Base-by-base conservation (phyloP, 2,113 vertebrate species). In the Hippocampus comes region DNA sequence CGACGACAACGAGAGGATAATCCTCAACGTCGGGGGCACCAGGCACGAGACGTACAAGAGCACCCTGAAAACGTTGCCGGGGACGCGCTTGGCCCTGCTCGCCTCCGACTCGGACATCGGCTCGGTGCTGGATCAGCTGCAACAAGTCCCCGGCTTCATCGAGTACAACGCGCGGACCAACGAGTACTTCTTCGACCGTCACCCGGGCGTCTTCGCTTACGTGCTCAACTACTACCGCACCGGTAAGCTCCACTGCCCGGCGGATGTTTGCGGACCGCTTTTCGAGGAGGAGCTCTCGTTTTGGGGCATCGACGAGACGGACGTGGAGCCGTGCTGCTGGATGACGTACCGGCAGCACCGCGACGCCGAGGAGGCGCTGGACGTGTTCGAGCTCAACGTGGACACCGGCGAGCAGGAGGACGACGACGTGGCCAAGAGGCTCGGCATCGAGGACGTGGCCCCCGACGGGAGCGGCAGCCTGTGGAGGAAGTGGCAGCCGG, bases 291-390 rank as follows among this genome's bases (percentile, higher is more conserved):
- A 98, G 92, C 88, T 98, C 82, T 95, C 94, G 67, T 98, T 97
- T 84, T 97, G 96, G 96, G 96, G 96, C 81, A 96, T 98, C 92
- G 96, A 97, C 88, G 96, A 98, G 93, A 97, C 95, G 57, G 96
- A 98, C 90, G 96, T 98, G 93, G 96, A 98, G 92, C 94, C 96
- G 51, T 98, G 96, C 91, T 98, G 96, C 90, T 98, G 96, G 96
- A 98, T 98, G 96, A 95, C 94, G 43, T 97, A 97, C 89, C 84
- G 96, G 73, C 96, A 98, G 88, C 96, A 98, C 91, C 92, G 96
- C 42, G 96, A 97, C 86, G 96, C 96, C 4, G 96, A 98, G 84
- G 96, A 98, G 90, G 96, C 96, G 4, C 94, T 98, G 43, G 96
- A 97, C 86, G 97, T 95, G 87, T 98, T 98, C 69, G 96, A 98